phyloP scores from a whole-genome alignment of 2,113 vertebrate species.

The Archilochus colubris region DNA sequence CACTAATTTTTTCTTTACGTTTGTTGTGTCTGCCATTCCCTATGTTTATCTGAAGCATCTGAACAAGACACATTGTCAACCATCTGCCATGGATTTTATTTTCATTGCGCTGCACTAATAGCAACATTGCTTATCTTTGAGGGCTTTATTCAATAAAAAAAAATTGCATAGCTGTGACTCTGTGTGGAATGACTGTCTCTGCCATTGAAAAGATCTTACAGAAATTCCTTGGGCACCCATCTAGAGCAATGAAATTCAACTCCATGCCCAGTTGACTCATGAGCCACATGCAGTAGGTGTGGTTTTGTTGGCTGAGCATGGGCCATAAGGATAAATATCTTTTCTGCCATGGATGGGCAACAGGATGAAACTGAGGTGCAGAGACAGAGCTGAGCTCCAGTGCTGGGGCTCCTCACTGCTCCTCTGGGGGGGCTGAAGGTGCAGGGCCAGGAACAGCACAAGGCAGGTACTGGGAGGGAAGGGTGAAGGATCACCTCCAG shows the following conservation, averaged over 20 bases:
- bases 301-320: background rate
- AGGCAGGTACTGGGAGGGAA: background rate
- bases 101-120: slow-evolving; percentile 10
- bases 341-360: background rate
- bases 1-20: background rate
- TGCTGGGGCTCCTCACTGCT: fast-evolving
- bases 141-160: slow-evolving; percentile 23
- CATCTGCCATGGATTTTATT: slow-evolving; percentile 55
- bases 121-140: slow-evolving; percentile 9
- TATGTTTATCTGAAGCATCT: slow-evolving; percentile 26
- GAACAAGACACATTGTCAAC: slow-evolving; percentile 27
- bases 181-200: background rate
- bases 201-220: background rate
- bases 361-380: background rate
- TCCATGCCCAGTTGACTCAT: background rate
- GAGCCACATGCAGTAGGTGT: background rate
- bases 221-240: background rate
- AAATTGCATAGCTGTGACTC: background rate
- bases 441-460: background rate
- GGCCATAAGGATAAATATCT: background rate
- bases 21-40: background rate
- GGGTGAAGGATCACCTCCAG: background rate
- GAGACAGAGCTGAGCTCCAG: background rate
- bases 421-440: background rate
- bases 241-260: background rate